Conservation (phyloP, 2,113 vertebrate genomes). For the Myotis lucifugus region DNA sequence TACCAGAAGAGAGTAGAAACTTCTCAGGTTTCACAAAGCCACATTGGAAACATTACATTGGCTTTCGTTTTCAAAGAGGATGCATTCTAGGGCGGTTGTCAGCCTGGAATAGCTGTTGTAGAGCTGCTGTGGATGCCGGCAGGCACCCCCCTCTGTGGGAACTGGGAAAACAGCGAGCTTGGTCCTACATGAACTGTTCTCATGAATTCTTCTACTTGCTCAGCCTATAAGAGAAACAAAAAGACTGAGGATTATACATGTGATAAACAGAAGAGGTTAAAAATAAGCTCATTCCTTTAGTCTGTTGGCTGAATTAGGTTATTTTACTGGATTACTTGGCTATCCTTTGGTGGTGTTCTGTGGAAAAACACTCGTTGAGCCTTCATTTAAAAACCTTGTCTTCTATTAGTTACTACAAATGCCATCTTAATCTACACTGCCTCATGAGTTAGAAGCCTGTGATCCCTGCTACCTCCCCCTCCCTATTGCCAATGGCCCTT, state of each 20-base stretch:
- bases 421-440: background rate
- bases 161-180: background rate
- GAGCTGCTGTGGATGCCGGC: background rate
- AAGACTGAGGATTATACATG: background rate
- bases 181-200: background rate
- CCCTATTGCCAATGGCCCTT: background rate
- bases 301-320: background rate
- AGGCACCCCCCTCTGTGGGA: background rate
- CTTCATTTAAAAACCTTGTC: background rate
- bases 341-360: background rate
- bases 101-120: background rate
- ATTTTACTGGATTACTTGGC: background rate
- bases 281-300: background rate
- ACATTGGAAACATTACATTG: background rate
- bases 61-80: slow-evolving; percentile 33
- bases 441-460: background rate
- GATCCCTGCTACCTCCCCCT: background rate
- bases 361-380: background rate
- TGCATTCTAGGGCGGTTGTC: background rate
- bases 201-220: background rate
- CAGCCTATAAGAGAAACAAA: background rate
- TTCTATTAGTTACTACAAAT: background rate
- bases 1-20: background rate
- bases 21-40: slow-evolving; percentile 12
- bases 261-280: background rate